These are phyloP conservation scores for Streptopelia turtur DNA, from an alignment of 2,797 vertebrate species.

Conservation along the genomic window DNA sequence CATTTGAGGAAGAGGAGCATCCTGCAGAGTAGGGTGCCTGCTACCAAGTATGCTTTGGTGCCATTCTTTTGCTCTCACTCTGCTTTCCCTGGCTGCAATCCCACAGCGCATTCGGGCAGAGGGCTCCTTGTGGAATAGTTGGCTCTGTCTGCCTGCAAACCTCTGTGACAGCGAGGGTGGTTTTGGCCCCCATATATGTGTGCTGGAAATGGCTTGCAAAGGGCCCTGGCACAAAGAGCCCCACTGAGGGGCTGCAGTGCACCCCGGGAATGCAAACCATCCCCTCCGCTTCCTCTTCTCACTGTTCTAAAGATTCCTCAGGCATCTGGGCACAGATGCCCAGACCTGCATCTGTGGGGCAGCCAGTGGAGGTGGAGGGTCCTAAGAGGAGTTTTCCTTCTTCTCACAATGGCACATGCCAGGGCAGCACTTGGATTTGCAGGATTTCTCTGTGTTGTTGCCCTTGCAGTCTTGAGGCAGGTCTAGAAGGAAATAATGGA, in stretches of 20 bases:
- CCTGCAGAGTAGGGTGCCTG: background rate
- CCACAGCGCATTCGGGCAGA: background rate
- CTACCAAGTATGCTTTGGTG: background rate
- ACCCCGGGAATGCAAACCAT: background rate
- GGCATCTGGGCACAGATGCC: background rate
- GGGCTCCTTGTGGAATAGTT: background rate
- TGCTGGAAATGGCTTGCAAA: background rate
- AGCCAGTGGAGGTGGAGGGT: background rate
- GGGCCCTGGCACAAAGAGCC: background rate
- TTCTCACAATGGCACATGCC: accelerated
- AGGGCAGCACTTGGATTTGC: background rate
- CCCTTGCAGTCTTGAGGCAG: accelerated
- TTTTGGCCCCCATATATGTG: accelerated
- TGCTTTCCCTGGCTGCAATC: accelerated
- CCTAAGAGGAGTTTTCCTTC: background rate
- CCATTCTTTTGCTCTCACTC: background rate
- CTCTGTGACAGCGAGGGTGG: accelerated
- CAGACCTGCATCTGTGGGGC: background rate
- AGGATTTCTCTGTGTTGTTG: background rate
- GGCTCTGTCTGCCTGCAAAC: background rate
- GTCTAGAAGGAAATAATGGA: background rate
- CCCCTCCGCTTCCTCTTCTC: background rate
- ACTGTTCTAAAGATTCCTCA: background rate
- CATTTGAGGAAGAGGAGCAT: background rate
- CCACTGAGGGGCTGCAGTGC: background rate